Evolutionary conservation across 2,888 invertebrate species (phyloP).

Genomic region (Opisthograptis luteolata): DNA sequence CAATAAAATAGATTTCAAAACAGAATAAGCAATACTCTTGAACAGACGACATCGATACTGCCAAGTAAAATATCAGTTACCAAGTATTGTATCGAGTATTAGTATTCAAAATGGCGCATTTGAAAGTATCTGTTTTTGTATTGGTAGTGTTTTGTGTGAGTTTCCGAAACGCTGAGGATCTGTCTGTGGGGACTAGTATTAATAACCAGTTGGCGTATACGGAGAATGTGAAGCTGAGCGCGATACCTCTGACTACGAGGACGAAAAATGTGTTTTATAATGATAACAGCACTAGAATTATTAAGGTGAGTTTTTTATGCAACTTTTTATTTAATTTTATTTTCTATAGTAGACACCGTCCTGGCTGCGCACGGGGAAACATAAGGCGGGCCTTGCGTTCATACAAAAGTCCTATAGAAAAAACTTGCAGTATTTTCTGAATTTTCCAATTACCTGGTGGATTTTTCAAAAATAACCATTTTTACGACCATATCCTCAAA

Average conservation of each 20-base stretch:
- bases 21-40: not conserved
- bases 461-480: no score
- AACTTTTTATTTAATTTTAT: no score
- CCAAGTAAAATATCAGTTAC: not conserved
- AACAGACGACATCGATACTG: not conserved
- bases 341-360: no score
- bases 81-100: not conserved
- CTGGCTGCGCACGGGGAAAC: no score
- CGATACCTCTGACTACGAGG: constrained; percentile 56
- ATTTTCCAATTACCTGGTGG: no score
- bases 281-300: constrained; percentile 47
- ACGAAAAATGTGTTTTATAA: constrained; percentile 71
- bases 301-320: constrained; percentile 62
- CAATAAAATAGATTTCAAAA: not conserved
- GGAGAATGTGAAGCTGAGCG: constrained; percentile 60
- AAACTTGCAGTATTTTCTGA: no score
- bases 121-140: constrained; percentile 25
- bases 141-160: constrained; percentile 31
- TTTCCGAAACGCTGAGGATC: constrained; percentile 39
- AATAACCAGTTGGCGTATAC: constrained; percentile 53
- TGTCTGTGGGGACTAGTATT: constrained; percentile 56
- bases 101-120: constrained; percentile 13
- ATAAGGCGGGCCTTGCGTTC: no score
- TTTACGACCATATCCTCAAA: no score
- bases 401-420: no score